Conservation (phyloP, 2,888 invertebrate species). For the Monopis laevigella region DNA sequence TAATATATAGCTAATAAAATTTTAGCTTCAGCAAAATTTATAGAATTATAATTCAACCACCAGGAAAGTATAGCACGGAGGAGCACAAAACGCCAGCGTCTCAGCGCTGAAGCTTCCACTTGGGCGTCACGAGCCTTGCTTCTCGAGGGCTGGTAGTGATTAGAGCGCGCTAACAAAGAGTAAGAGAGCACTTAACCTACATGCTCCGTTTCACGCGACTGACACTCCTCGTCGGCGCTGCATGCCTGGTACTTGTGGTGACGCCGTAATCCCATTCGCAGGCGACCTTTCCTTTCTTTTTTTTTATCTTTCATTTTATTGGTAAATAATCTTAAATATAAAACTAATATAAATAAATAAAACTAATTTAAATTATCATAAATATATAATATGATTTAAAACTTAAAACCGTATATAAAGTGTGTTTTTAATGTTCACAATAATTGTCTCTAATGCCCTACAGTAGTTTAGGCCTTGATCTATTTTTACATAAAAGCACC, state of each 20-base stretch:
- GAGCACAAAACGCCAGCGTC: slow-evolving; percentile 59
- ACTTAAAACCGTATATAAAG: not conserved
- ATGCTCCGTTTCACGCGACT: slow-evolving; percentile 57
- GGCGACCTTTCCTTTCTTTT: not conserved
- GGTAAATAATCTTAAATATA: not conserved
- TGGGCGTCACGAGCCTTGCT: slow-evolving; percentile 48
- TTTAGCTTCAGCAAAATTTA: too few relatives aligned
- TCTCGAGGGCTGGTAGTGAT: slow-evolving; percentile 56
- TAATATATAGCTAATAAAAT: too few relatives aligned
- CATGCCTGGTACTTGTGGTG: slow-evolving; percentile 40
- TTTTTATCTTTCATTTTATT: not conserved
- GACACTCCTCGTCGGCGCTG: slow-evolving; percentile 46
- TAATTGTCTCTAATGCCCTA: slow-evolving; percentile 7
- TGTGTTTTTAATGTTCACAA: not conserved
- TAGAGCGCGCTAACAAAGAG: slow-evolving; percentile 66
- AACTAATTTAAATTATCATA: not conserved
- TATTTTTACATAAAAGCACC: slow-evolving; percentile 1
- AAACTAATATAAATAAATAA: not conserved
- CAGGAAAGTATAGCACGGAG: slow-evolving; percentile 21
- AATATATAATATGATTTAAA: not conserved
- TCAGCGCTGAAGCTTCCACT: slow-evolving; percentile 26
- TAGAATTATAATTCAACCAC: too few relatives aligned
- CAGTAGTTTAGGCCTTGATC: slow-evolving; percentile 1
- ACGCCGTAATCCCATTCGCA: not conserved
- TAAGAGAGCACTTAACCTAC: slow-evolving; percentile 58